These are phyloP conservation scores for Drosophila lini DNA, from an alignment of 1,140 invertebrate species.

Conservation along the genomic window DNA sequence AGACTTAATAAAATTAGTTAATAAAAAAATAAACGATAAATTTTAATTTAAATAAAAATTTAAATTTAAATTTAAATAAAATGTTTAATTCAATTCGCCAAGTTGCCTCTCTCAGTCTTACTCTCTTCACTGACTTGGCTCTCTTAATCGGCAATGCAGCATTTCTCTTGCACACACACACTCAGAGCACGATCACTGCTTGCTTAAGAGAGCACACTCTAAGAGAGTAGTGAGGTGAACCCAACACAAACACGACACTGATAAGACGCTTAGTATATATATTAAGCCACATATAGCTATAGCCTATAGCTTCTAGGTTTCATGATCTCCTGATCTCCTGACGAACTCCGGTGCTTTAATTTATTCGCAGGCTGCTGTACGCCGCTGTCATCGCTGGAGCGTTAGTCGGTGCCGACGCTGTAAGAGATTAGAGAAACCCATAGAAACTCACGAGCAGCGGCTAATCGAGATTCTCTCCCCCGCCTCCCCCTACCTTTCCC, in stretches of 20 bases:
- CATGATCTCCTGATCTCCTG: slow-evolving; percentile 3
- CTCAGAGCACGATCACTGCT: not conserved
- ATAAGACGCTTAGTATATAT: slow-evolving; percentile 1
- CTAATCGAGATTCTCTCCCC: not conserved
- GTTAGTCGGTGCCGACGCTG: slow-evolving; percentile 72
- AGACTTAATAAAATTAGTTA: too few species aligned
- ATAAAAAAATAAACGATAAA: too few species aligned
- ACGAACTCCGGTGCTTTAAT: not conserved
- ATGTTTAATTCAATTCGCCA: not conserved
- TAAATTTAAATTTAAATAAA: too few species aligned
- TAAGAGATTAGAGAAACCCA: slow-evolving; percentile 40
- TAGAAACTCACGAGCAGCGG: not conserved
- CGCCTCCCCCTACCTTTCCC: too few species aligned
- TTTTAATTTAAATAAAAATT: too few species aligned
- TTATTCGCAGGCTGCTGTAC: slow-evolving; percentile 75
- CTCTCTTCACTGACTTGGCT: not conserved
- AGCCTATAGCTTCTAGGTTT: not conserved
- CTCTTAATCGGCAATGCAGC: slow-evolving; percentile 1
- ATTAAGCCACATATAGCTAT: not conserved
- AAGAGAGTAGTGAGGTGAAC: not conserved
- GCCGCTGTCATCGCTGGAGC: slow-evolving; percentile 79
- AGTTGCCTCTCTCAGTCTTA: not conserved
- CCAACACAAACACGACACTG: slow-evolving; percentile 1
- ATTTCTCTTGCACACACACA: not conserved
- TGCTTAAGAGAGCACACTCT: not conserved